phyloP scores from a whole-genome alignment of 2,113 vertebrate species.

The Myrmecophaga tridactyla region DNA sequence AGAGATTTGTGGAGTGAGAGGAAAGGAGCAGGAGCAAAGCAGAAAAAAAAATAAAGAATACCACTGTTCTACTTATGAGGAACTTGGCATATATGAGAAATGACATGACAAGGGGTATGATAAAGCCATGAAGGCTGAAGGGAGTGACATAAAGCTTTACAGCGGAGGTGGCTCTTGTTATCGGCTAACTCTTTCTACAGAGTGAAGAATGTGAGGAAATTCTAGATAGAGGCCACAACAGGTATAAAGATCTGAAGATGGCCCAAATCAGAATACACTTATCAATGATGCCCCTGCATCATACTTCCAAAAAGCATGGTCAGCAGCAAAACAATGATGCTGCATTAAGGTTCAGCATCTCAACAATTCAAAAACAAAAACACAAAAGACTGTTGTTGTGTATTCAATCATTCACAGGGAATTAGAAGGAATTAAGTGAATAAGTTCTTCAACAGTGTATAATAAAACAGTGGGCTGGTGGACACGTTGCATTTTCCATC shows the following conservation, averaged over 20 bases:
- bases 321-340: neutral
- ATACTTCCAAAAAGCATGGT: neutral
- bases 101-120: accelerated
- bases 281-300: neutral
- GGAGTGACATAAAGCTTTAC: neutral
- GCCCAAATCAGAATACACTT: neutral
- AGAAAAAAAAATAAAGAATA: neutral
- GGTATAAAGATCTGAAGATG: neutral
- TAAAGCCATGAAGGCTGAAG: neutral
- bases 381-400: neutral
- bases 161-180: neutral
- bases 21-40: neutral
- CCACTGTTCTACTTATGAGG: neutral
- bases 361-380: neutral
- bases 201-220: neutral
- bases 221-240: neutral
- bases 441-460: neutral
- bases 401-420: neutral
- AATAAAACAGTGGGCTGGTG: neutral
- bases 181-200: neutral
- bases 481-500: neutral
- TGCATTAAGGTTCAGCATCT: neutral
- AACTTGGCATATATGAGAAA: neutral
- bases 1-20: neutral
- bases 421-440: neutral